phyloP scores from a whole-genome alignment of 37 sponge, comb jelly and placozoan species.

The Axinella damicornis region DNA sequence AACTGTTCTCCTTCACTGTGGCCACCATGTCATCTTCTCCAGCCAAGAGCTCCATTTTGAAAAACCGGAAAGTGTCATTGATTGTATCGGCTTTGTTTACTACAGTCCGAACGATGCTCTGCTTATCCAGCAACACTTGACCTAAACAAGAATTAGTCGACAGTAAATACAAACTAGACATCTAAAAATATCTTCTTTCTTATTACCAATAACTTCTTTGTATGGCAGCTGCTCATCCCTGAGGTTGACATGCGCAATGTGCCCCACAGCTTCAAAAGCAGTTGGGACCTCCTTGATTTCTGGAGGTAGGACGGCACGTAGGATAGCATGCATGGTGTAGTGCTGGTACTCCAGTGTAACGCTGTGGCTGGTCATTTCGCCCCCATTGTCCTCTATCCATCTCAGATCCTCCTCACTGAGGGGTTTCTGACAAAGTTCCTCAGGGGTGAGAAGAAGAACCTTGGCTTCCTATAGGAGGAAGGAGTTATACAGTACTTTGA shows the following conservation, averaged over 20 bases:
- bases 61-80: constrained; percentile 84
- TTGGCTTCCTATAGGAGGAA: constrained; percentile 37
- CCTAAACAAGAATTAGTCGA: constrained; percentile 39
- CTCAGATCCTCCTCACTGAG: constrained; percentile 41
- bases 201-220: constrained; percentile 89
- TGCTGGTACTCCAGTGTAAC: constrained; percentile 53
- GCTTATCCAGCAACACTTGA: constrained; percentile 90
- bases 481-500: too few species aligned
- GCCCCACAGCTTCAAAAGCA: constrained; percentile 92
- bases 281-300: constrained; percentile 64
- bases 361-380: constrained; percentile 31
- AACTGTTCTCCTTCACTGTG: constrained; percentile 86
- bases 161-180: background rate
- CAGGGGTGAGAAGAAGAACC: constrained; percentile 63
- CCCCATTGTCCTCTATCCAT: constrained; percentile 60
- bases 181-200: background rate
- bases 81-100: constrained; percentile 91
- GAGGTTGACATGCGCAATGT: constrained; percentile 97
- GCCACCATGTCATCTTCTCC: constrained; percentile 84
- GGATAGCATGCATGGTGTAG: constrained; percentile 48
- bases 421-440: constrained; percentile 2
- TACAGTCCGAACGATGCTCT: constrained; percentile 83
- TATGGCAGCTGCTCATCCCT: constrained; percentile 75
- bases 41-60: constrained; percentile 96
- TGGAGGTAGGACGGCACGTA: constrained; percentile 72